Percentiles rank a stretch among this genome's conserved stretches.
Evolutionary conservation across 1,140 invertebrate genomes (phyloP).

Genomic region (Heliconius hermathena): DNA sequence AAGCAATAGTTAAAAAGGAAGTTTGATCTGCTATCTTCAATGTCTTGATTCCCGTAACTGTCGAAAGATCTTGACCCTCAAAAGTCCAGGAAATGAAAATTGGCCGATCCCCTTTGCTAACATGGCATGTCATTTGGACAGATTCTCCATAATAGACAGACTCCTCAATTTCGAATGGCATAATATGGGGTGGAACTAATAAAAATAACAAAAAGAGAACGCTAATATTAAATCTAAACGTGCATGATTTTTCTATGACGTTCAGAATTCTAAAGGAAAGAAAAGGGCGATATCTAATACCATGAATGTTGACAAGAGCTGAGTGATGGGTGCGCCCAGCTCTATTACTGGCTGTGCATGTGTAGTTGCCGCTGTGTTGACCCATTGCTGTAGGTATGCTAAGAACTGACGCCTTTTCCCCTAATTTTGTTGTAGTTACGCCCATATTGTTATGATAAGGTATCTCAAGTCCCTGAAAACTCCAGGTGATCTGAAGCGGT

Average conservation of each 20-base stretch:
- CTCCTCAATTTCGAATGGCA: slow-evolving; percentile 85
- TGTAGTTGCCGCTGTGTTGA: slow-evolving; percentile 89
- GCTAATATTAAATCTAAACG: slow-evolving; percentile 78
- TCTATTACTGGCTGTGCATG: slow-evolving; percentile 88
- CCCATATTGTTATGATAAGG: slow-evolving; percentile 84
- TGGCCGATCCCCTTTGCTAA: slow-evolving; percentile 88
- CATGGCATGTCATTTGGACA: slow-evolving; percentile 88
- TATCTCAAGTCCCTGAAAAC: slow-evolving; percentile 84
- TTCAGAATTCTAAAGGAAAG: slow-evolving; percentile 48
- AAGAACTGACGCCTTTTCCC: slow-evolving; percentile 89
- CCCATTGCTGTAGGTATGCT: slow-evolving; percentile 89
- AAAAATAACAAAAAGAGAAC: slow-evolving; percentile 67
- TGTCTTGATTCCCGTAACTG: slow-evolving; percentile 80
- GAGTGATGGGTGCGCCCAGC: slow-evolving; percentile 87
- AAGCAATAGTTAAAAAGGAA: slow-evolving; percentile 86
- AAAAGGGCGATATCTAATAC: slow-evolving; percentile 80
- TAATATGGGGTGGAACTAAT: slow-evolving; percentile 88
- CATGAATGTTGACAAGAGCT: slow-evolving; percentile 88
- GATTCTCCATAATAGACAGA: slow-evolving; percentile 87
- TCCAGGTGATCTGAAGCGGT: slow-evolving; percentile 84
- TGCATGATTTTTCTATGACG: slow-evolving; percentile 69
- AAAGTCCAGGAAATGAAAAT: slow-evolving; percentile 88
- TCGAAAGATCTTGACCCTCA: slow-evolving; percentile 83
- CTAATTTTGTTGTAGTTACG: slow-evolving; percentile 86
- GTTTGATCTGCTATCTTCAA: slow-evolving; percentile 84